Base-by-base conservation (phyloP, 37 sponge, comb jelly and placozoan species). In the Mnemiopsis leidyi region DNA sequence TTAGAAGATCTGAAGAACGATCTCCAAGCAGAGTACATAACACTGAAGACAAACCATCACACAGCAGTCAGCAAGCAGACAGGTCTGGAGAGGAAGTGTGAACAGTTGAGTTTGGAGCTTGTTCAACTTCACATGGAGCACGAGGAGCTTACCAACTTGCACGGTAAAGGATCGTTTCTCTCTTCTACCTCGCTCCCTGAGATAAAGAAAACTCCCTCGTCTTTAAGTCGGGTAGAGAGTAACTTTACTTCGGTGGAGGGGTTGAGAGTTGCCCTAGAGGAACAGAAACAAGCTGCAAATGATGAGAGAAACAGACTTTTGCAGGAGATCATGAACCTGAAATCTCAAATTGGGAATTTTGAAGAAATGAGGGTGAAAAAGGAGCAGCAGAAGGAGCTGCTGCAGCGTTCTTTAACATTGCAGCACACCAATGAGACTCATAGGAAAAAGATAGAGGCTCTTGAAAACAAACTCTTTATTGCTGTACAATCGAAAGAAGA, bases 61-160 rank as follows among this genome's bases (percentile, higher is more conserved):
- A 33, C 32, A 3, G 24, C 36, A 5, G 61, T 85, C 48, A 26
- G 90, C 26, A 85, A 39, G 26, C 90, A 85, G 61, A 33, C 36
- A 24, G 40, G 23, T 40, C 90, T 85, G 23, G 36, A 85, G 61
- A 38, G 36, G 24, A 38, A 40, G 35, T 85, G 90, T 39, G 90
- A 85, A 61, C 61, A 85, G 35, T 33, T 85, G 28, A 40, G 61
- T 40, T 26, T 85, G 16, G 90, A 85, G 25, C 90, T 85, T 5
- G 90, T 85, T 39, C 90, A 85, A 40, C 90, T 85, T 21, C 90
- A 85, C 26, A 85, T 85, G 90, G 79, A 77, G 35, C 32, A 77
- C 33, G 79, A 77, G 26, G 79, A 77, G 1, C 28, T 25, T 20
- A 13, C 32, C 36, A 77, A 34, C 0, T 26, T 34, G 34, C 26